These are phyloP conservation scores for Plebejus argus DNA, from an alignment of 2,888 invertebrate species.

Conservation along the genomic window DNA sequence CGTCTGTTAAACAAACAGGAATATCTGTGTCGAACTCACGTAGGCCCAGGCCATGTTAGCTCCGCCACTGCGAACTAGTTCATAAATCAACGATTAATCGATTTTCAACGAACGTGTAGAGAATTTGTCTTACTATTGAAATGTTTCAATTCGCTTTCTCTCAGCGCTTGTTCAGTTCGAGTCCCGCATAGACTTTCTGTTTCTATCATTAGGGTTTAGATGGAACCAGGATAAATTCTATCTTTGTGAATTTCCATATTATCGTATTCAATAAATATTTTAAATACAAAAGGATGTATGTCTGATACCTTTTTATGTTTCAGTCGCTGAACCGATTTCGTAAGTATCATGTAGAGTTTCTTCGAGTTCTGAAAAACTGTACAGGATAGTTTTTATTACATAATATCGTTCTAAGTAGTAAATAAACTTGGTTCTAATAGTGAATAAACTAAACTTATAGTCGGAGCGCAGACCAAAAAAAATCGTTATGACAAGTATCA, in stretches of 20 bases:
- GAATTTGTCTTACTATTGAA: slow-evolving; percentile 9
- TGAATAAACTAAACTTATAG: no score
- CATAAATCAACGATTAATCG: slow-evolving; percentile 26
- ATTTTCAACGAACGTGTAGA: slow-evolving; percentile 24
- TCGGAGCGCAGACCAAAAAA: no score
- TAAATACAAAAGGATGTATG: background rate
- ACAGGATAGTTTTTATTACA: no score
- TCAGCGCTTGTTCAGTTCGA: background rate
- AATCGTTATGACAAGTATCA: no score
- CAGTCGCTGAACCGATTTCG: no score
- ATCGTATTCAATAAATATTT: background rate
- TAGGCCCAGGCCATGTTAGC: background rate
- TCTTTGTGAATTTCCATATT: no score
- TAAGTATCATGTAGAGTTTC: no score
- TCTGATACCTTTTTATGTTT: background rate
- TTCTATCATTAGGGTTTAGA: background rate
- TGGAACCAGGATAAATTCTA: no score
- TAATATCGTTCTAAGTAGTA: no score
- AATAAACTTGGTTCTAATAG: no score
- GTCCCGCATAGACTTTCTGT: background rate
- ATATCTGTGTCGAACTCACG: background rate
- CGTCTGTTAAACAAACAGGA: no score
- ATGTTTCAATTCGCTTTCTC: slow-evolving; percentile 19
- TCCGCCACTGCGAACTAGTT: slow-evolving; percentile 4
- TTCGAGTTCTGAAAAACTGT: no score